A percentile compares a stretch with the other conserved stretches of the same genome.
These are phyloP conservation scores for Cygnus buccinator DNA, from an alignment of 2,113 vertebrate genomes.

Conservation along the genomic window DNA sequence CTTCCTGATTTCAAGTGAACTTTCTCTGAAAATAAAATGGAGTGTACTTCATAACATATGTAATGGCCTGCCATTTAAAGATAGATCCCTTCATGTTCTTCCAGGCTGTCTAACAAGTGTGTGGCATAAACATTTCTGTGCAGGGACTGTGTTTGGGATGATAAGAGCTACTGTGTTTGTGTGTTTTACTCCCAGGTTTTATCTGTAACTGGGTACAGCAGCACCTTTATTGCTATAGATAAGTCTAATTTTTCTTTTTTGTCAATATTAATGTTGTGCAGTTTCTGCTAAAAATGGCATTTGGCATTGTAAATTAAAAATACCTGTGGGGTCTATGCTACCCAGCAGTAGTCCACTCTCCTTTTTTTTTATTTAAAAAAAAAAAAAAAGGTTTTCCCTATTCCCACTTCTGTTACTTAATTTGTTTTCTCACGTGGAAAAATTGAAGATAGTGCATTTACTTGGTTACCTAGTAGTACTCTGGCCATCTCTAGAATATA, in stretches of 20 bases:
- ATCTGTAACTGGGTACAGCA: neutral
- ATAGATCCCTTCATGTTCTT: neutral
- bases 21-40: neutral
- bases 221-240: neutral
- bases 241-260: neutral
- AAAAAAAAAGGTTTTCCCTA: neutral
- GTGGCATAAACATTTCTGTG: accelerated
- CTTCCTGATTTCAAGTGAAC: neutral
- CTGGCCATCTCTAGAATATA: neutral
- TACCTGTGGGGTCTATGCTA: neutral
- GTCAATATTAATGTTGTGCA: neutral
- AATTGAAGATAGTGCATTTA: neutral
- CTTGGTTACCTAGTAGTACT: neutral
- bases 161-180: neutral
- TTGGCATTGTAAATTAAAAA: neutral
- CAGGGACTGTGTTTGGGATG: neutral
- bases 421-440: neutral
- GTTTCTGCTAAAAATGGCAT: neutral
- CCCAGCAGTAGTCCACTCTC: neutral
- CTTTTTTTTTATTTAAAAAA: neutral
- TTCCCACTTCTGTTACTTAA: neutral
- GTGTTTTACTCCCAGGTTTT: neutral
- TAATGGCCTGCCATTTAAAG: neutral
- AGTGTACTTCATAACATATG: neutral
- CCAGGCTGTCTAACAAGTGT: neutral